Conservation (phyloP, 2,888 invertebrate species). For the Autographa pulchrina region DNA sequence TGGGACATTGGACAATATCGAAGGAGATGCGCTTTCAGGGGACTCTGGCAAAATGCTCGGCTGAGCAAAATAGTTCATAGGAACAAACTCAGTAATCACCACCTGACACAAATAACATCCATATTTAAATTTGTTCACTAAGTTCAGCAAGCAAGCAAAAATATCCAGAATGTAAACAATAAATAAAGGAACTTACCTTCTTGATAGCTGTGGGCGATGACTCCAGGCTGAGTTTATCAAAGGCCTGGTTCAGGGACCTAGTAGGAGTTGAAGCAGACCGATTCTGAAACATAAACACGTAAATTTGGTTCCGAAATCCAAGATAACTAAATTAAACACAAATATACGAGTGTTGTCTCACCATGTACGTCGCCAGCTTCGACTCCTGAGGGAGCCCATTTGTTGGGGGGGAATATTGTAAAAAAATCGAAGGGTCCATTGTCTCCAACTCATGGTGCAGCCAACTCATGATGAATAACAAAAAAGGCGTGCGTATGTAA, state of each 20-base stretch:
- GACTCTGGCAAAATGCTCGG: conserved; percentile 75
- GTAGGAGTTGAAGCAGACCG: conserved; percentile 77
- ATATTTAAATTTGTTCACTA: conserved; percentile 13
- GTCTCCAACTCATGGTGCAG: conserved; percentile 70
- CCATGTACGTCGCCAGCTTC: conserved; percentile 96
- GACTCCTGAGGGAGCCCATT: conserved; percentile 95
- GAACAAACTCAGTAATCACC: conserved; percentile 80
- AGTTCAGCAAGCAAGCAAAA: not conserved
- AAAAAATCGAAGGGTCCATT: conserved; percentile 93
- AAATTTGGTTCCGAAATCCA: conserved; percentile 22
- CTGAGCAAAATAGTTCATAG: conserved; percentile 77
- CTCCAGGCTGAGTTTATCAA: conserved; percentile 77
- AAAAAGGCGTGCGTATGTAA: conserved; percentile 38
- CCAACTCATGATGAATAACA: conserved; percentile 55
- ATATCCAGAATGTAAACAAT: conserved; percentile 1
- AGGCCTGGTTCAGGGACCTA: conserved; percentile 73
- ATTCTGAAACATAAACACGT: conserved; percentile 72
- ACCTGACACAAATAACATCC: conserved; percentile 63
- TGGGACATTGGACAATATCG: conserved; percentile 64
- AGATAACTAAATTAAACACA: conserved; percentile 7
- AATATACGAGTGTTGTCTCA: conserved; percentile 67
- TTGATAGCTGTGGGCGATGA: conserved; percentile 76
- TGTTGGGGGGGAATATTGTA: conserved; percentile 90
- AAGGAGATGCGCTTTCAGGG: conserved; percentile 77
- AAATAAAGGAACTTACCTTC: conserved; percentile 66